phyloP scores from a whole-genome alignment of 2,888 invertebrate genomes.

The Zootermopsis nevadensis region DNA sequence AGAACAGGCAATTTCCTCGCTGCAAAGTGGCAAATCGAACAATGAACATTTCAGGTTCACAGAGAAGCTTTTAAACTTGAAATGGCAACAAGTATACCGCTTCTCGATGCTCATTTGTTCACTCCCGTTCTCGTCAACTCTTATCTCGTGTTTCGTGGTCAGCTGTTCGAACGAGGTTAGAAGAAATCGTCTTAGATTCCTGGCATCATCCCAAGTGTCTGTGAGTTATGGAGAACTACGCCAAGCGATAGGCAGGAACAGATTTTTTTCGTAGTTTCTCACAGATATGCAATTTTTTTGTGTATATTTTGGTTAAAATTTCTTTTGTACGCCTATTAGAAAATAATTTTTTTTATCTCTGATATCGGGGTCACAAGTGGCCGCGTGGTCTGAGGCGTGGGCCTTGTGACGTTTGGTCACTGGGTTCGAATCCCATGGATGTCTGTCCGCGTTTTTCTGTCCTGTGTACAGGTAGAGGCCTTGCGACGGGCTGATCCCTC shows the following conservation, averaged over 20 bases:
- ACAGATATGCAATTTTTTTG: background rate
- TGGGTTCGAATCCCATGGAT: too few relatives aligned
- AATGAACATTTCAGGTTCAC: conserved; percentile 7
- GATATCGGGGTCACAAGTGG: too few relatives aligned
- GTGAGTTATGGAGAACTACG: background rate
- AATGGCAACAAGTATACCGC: conserved; percentile 17
- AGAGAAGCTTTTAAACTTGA: background rate
- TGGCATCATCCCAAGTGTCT: background rate
- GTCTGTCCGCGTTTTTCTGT: too few relatives aligned
- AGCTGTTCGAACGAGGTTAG: background rate
- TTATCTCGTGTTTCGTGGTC: background rate
- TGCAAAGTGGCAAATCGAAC: conserved; percentile 24
- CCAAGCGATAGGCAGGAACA: background rate
- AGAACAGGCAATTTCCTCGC: conserved; percentile 38
- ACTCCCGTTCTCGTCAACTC: background rate
- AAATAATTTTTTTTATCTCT: too few relatives aligned
- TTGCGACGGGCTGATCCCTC: too few relatives aligned
- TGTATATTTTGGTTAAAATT: too few relatives aligned
- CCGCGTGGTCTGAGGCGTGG: too few relatives aligned
- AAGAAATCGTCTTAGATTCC: background rate
- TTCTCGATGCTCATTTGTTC: background rate
- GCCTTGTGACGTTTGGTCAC: too few relatives aligned
- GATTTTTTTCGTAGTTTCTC: background rate
- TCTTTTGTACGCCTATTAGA: too few relatives aligned
- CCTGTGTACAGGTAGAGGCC: too few relatives aligned